Evolutionary conservation across 2,888 invertebrate species (phyloP), one percentile per base, ranked within the genome.

Genomic region (Rhimphoctona megacephalus): DNA sequence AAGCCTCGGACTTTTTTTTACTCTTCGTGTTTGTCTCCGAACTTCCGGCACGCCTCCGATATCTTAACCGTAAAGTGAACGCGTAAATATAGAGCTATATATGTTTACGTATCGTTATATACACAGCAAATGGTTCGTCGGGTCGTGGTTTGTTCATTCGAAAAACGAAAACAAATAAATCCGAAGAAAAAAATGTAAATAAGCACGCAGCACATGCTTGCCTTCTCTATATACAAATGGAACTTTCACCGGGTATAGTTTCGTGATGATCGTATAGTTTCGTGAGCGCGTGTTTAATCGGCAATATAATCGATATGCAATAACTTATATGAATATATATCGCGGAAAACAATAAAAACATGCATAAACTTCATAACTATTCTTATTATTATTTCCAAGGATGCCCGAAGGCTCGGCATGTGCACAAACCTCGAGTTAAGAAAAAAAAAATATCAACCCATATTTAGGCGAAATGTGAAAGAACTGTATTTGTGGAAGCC

Each of bases 171-270:
- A 76, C 46, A 76, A 76, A 64, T 74, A 8, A 76, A 64, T 46
- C 30, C n/a, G 39, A 39, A 9, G 7, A 39, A 39, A 76, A 36
- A 57, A n/a, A 64, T 64, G 76, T 66, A 36, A 52, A 33, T 14
- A 36, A 39, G 83, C 72, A 72, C 43, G 66, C 67, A 86, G 83
- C 43, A 46, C 76, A 67, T 80, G 57, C 17, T 46, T 70, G 46
- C 36, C 79, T 76, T 83, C 70, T 82, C 81, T 30, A 17, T 69
- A 67, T 72, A 86, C 86, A 86, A 83, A 81, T 61, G 61, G 79
- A 86, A 87, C 87, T 87, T 87, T 87, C 87, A 83, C 87, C 86
- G 43, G 49, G 81, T 69, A 80, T 69, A 67, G 76, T 72, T 70
- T 72, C 79, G 36, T 70, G 64, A 61, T 52, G n/a, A n/a, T n/a